Base-by-base conservation (phyloP, 2,888 invertebrate genomes). In the Drosophila basisetae region DNA sequence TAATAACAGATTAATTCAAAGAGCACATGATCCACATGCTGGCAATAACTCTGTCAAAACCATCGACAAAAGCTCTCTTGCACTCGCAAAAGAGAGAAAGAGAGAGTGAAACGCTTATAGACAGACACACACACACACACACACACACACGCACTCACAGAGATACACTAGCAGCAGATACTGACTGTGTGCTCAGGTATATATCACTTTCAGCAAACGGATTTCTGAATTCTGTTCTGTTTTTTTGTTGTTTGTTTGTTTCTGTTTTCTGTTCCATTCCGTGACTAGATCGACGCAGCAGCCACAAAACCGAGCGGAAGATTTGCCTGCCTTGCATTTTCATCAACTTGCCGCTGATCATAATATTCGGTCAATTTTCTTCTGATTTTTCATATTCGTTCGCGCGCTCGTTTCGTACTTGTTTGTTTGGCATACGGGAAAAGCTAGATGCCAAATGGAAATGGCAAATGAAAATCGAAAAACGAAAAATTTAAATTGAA, bases 181-280 rank as follows among this genome's bases (percentile, higher is more conserved):
- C 60, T 67, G 50, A 5, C 30, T 56, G 59, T 54, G 66, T 52
- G 25, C 13, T n/a, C 39, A 56, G 18, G 28, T 73, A 76, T 78
- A 83, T 85, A 76, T 80, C 81, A 73, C 71, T 76, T 82, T 89
- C 82, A 86, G 91, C 33, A 86, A 80, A 80, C 80, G 69, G 71
- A 80, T 83, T 85, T 86, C 80, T 63, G 78, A 49, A 79, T 77
- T 65, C 78, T 63, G 80, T 86, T 84, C 79, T 18, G 75, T 60
- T 56, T 62, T 65, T 54, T 41, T 54, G 39, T 41, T 54, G 54
- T 70, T 39, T 65, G 31, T 18, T 59, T 41, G 18, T 43, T 31
- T 61, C 13, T 10, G 53, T 53, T 67, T 47, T 30, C 25, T 31
- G 31, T 68, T 53, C n/a, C 52, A 62, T 56, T 22, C 56, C 58